Conservation (phyloP, 2,113 vertebrate genomes). For the Tragelaphus strepsiceros region DNA sequence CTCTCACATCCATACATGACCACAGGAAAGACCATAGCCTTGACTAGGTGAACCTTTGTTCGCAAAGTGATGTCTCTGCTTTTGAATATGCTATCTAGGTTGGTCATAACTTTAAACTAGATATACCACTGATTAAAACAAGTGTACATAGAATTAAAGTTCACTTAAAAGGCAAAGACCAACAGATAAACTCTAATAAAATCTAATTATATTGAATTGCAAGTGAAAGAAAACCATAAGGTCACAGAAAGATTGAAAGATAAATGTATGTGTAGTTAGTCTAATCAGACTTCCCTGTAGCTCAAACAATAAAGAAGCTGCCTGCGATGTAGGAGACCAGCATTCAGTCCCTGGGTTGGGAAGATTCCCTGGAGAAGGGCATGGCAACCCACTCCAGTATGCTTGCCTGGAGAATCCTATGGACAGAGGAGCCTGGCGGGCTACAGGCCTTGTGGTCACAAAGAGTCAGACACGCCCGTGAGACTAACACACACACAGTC, state of each 20-base stretch:
- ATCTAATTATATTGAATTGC: not conserved
- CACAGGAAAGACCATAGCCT: too few relatives aligned
- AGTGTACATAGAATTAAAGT: rapidly evolving
- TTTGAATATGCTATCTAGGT: too few relatives aligned
- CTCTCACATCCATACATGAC: too few relatives aligned
- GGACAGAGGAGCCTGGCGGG: not conserved
- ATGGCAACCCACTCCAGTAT: not conserved
- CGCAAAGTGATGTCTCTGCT: too few relatives aligned
- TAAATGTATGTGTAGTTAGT: not conserved
- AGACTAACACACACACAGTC: rapidly evolving
- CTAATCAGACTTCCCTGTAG: not conserved
- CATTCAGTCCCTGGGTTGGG: not conserved
- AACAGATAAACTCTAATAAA: not conserved
- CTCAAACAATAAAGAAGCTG: not conserved
- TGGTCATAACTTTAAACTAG: not conserved
- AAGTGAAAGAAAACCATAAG: too few relatives aligned
- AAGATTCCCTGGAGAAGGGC: not conserved
- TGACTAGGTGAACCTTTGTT: too few relatives aligned
- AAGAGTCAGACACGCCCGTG: not conserved
- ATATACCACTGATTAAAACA: not conserved
- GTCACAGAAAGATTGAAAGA: not conserved
- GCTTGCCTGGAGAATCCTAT: not conserved
- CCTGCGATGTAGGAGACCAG: not conserved
- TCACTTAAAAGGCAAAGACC: not conserved
- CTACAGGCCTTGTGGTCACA: not conserved